Evolutionary conservation across 2,797 vertebrate species (phyloP), one percentile per base, ranked within the genome.

Genomic region (Pyrrhura leucotis): DNA sequence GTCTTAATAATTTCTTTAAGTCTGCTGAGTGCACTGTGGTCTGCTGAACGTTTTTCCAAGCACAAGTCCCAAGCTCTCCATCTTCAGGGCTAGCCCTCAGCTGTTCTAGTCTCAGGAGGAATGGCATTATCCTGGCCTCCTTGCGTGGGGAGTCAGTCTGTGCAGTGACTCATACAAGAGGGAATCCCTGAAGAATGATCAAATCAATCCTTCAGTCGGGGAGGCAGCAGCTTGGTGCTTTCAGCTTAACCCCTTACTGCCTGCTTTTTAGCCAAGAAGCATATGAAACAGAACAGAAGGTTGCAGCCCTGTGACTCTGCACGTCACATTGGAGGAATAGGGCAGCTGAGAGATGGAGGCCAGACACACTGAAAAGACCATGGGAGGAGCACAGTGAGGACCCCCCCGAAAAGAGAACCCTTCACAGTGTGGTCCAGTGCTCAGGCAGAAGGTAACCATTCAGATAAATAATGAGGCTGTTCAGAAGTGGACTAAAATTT

Each of bases 161-260:
- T 96, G 95, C 96, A 97, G 97, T 98, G 98, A 99, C 98, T 99
- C 98, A 98, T 98, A 94, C 94, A 42, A 92, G 72, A 99, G 98
- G 98, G 98, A 98, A 98, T 99, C 98, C 98, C 98, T 98, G 96
- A 97, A 98, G 98, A 98, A 97, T 95, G 95, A 98, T 97, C 95
- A 89, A 97, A 97, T 97, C 95, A 93, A 71, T 97, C 96, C 94
- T 96, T 93, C 95, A 96, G 90, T 90, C 1, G 14, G 48, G 78
- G 83, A 78, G 25, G 92, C 92, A 94, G 88, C 40, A 19, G 61
- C 76, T 61, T 89, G 58, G 29, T 71, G 54, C 85, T 95, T 90
- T 88, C 82, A 82, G 31, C 65, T 96, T 97, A 97, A 97, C 96
- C 85, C 95, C 44, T 95, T 95, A 25, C 68, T 90, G 48, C 14